Conservation (phyloP, 2,888 invertebrate species). For the Lochmaea capreae region DNA sequence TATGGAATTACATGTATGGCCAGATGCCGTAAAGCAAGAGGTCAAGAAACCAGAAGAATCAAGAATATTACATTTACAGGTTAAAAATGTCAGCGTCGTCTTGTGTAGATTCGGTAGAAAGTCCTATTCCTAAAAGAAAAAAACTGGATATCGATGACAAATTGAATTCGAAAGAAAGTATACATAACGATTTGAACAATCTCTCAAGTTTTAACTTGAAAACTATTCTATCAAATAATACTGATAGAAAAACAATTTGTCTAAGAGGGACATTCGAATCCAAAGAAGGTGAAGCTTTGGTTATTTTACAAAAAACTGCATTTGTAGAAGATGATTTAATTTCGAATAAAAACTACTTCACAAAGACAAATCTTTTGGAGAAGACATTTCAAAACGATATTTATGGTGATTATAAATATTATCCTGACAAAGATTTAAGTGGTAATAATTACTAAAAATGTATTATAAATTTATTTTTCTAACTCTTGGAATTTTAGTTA, state of each 20-base stretch:
- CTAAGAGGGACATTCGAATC: constrained; percentile 77
- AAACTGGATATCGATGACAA: constrained; percentile 45
- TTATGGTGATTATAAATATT: constrained; percentile 84
- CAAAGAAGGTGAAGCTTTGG: constrained; percentile 74
- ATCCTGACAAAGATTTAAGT: constrained; percentile 66
- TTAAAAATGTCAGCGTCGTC: constrained; percentile 22
- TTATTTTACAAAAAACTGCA: constrained; percentile 85
- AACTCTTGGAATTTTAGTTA: constrained; percentile 69
- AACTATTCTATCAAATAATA: constrained; percentile 78
- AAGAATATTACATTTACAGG: no score
- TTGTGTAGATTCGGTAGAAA: constrained; percentile 30
- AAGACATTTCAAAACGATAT: constrained; percentile 85
- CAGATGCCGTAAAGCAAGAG: no score
- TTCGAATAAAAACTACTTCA: constrained; percentile 70
- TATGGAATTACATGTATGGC: no score
- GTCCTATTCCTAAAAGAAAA: constrained; percentile 44
- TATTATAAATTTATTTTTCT: neutral
- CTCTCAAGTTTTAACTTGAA: constrained; percentile 76
- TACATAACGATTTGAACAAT: constrained; percentile 63
- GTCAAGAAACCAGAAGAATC: no score
- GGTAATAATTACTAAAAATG: constrained; percentile 68
- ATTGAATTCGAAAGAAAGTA: constrained; percentile 31
- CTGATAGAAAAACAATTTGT: constrained; percentile 77
- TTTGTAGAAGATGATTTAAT: constrained; percentile 76
- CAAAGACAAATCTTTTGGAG: constrained; percentile 70